A percentile compares a stretch with the other conserved stretches of the same genome.
These are phyloP conservation scores for Murina feae DNA, from an alignment of 2,113 vertebrate species.

Conservation along the genomic window DNA sequence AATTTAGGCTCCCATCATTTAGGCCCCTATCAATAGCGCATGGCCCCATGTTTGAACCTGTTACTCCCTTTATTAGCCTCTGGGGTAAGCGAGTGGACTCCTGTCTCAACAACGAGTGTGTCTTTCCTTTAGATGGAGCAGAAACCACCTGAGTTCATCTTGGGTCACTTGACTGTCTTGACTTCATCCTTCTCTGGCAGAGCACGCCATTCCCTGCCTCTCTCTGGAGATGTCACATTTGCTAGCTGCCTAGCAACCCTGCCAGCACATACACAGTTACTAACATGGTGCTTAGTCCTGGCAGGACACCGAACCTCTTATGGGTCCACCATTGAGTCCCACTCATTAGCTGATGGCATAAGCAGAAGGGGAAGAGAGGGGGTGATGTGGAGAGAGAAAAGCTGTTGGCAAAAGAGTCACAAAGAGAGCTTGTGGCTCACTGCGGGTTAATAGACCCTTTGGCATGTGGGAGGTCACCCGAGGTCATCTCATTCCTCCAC, in stretches of 20 bases:
- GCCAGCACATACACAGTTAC: not conserved
- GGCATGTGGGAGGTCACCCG: accelerated
- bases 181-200: not conserved
- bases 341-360: not conserved
- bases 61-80: accelerated
- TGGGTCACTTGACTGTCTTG: not conserved
- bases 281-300: not conserved
- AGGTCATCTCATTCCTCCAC: not conserved
- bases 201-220: not conserved
- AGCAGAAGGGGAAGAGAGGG: not conserved
- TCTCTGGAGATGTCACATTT: not conserved
- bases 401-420: not conserved
- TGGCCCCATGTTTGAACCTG: not conserved
- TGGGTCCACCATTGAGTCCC: not conserved
- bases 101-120: accelerated
- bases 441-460: not conserved
- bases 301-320: not conserved
- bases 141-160: not conserved
- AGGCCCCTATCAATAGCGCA: accelerated
- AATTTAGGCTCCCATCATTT: not conserved
- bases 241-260: not conserved
- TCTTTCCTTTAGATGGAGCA: not conserved
- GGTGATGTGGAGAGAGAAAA: not conserved
- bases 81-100: not conserved
- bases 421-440: not conserved